These are phyloP conservation scores for Bombus impatiens DNA, from an alignment of 1,140 invertebrate genomes.

Conservation along the genomic window DNA sequence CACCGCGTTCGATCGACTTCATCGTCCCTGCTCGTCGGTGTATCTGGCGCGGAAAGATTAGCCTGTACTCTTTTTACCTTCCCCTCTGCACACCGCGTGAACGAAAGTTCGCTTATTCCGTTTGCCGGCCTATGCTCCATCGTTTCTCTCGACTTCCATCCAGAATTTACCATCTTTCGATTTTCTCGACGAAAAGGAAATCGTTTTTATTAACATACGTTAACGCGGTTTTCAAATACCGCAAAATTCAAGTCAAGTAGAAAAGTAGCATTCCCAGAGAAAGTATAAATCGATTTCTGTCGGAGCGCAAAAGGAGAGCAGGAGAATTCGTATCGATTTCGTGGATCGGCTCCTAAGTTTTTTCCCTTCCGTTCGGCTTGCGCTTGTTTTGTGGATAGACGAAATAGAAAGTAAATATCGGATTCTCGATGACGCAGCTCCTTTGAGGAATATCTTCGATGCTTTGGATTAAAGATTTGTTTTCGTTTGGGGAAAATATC, in stretches of 20 bases:
- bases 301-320: background rate
- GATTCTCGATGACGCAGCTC: too few species aligned
- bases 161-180: conserved; percentile 24
- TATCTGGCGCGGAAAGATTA: conserved; percentile 70
- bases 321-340: background rate
- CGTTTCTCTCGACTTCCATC: background rate
- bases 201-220: conserved; percentile 44
- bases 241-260: background rate
- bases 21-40: conserved; percentile 57
- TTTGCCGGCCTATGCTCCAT: background rate
- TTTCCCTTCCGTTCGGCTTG: background rate
- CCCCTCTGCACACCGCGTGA: background rate
- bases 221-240: background rate
- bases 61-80: conserved; percentile 15
- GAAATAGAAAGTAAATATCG: conserved; percentile 10
- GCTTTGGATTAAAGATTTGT: background rate
- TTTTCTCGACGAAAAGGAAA: conserved; percentile 41
- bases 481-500: background rate
- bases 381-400: background rate
- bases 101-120: conserved; percentile 2
- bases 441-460: background rate
- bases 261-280: too few species aligned
- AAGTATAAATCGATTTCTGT: conserved; percentile 8
- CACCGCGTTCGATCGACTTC: conserved; percentile 74
- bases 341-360: background rate